Evolutionary conservation across 2,888 invertebrate genomes (phyloP).

Genomic region (Ypsolopha scabrella): DNA sequence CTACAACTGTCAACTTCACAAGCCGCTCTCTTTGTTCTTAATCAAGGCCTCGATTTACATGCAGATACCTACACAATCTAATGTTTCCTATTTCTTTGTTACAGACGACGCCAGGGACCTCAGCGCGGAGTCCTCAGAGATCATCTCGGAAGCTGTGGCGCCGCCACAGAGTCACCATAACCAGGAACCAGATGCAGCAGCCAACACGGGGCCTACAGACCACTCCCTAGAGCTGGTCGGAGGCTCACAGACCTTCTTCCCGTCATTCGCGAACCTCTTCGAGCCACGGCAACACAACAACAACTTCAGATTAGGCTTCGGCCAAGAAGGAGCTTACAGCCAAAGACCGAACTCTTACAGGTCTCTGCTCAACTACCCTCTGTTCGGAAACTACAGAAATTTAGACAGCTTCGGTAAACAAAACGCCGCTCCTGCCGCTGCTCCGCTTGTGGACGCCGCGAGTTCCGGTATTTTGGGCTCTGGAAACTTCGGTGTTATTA

Average conservation of each 20-base stretch:
- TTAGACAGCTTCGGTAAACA: slow-evolving; percentile 49
- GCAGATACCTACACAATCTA: slow-evolving; percentile 1
- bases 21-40: slow-evolving; percentile 7
- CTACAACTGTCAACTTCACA: neutral
- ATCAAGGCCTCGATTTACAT: slow-evolving; percentile 5
- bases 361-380: slow-evolving; percentile 56
- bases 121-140: slow-evolving; percentile 58
- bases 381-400: slow-evolving; percentile 48
- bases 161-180: slow-evolving; percentile 34
- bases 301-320: slow-evolving; percentile 70
- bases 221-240: slow-evolving; percentile 68
- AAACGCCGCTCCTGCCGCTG: slow-evolving; percentile 29
- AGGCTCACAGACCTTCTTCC: slow-evolving; percentile 80
- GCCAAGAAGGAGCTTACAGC: slow-evolving; percentile 72
- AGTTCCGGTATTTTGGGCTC: slow-evolving; percentile 80
- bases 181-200: slow-evolving; percentile 28
- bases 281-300: slow-evolving; percentile 66
- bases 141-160: slow-evolving; percentile 52
- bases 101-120: slow-evolving; percentile 49
- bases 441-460: slow-evolving; percentile 54
- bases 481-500: slow-evolving; percentile 88
- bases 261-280: slow-evolving; percentile 79
- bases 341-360: slow-evolving; percentile 68
- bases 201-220: slow-evolving; percentile 40
- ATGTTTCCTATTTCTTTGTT: slow-evolving; percentile 23